These are phyloP conservation scores for Agrotis ipsilon DNA, from an alignment of 2,888 invertebrate genomes.

Conservation along the genomic window DNA sequence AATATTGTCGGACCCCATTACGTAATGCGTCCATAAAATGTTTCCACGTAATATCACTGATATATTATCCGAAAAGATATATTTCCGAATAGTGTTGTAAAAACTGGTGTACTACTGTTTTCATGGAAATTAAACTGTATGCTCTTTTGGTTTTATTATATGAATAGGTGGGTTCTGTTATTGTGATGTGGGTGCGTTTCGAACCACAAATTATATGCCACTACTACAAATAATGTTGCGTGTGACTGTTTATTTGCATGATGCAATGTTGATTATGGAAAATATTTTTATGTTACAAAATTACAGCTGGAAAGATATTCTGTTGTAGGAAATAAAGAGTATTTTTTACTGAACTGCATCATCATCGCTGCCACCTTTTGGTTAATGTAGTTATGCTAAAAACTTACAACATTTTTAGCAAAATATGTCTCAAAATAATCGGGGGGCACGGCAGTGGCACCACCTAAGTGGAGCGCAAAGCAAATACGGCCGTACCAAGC, in stretches of 20 bases:
- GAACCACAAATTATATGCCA: constrained; percentile 19
- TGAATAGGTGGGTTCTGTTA: constrained; percentile 18
- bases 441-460: too few species aligned
- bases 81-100: constrained; percentile 65
- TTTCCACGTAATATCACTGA: constrained; percentile 83
- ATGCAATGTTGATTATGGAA: neutral
- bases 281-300: neutral
- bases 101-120: constrained; percentile 46
- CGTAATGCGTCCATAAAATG: constrained; percentile 83
- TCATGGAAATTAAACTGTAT: constrained; percentile 50
- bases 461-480: too few species aligned
- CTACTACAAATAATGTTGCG: neutral
- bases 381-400: neutral
- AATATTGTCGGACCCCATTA: constrained; percentile 82
- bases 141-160: constrained; percentile 34
- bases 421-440: too few species aligned
- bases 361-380: neutral
- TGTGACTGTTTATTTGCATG: neutral
- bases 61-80: constrained; percentile 74
- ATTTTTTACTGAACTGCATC: too few species aligned
- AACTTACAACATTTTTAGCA: neutral
- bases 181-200: neutral
- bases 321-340: neutral
- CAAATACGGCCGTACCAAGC: too few species aligned
- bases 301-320: neutral